A percentile compares a stretch with the other conserved stretches of the same genome.
Conservation (phyloP, 2,888 invertebrate species). For the Watsonalla binaria region DNA sequence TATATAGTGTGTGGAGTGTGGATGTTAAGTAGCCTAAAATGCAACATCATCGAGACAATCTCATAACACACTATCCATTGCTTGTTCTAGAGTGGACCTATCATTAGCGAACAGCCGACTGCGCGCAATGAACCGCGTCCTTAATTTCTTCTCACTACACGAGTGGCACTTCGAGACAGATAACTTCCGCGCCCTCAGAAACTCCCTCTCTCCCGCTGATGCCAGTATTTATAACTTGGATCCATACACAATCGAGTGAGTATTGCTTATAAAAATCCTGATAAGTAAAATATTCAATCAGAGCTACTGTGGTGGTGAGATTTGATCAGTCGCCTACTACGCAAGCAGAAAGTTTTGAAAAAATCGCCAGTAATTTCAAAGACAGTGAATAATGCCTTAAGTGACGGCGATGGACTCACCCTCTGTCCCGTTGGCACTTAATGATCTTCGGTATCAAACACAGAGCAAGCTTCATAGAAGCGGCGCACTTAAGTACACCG, state of each 20-base stretch:
- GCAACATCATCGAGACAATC: neutral
- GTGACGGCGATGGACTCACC: no score
- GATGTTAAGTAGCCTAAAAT: no score
- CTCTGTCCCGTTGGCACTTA: no score
- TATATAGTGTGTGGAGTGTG: no score
- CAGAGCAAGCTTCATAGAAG: no score
- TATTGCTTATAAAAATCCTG: no score
- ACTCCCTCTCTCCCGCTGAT: neutral
- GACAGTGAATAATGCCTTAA: no score
- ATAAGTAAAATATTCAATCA: no score
- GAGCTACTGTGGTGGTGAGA: neutral
- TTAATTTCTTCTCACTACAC: neutral
- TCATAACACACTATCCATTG: neutral
- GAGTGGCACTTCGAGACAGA: slow-evolving; percentile 1
- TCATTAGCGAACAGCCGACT: neutral
- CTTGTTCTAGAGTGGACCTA: neutral
- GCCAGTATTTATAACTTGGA: neutral
- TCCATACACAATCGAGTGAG: neutral
- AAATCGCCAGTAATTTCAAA: no score
- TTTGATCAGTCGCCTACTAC: neutral
- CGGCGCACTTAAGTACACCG: no score
- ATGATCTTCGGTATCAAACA: no score
- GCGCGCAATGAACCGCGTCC: neutral
- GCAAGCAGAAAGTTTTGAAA: no score
- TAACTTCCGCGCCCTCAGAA: neutral